A percentile compares a stretch with the other conserved stretches of the same genome.
phyloP scores from a whole-genome alignment of 2,113 vertebrate genomes.

The Hyperopisus bebe region DNA sequence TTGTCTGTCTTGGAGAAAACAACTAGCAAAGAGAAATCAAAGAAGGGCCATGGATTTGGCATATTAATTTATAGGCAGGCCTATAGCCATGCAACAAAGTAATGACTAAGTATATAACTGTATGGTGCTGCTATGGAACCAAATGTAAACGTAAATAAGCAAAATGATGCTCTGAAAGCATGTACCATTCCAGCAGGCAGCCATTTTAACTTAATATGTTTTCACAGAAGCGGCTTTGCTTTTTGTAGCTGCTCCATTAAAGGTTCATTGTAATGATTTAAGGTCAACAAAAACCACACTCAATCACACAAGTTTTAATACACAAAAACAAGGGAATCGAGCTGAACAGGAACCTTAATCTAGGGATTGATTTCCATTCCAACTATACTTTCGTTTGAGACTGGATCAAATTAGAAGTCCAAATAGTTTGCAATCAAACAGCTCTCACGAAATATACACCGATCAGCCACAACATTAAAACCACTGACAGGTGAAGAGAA shows the following conservation, averaged over 20 bases:
- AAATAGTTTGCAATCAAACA: not conserved
- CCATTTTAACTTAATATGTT: not conserved
- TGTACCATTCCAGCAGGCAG: not conserved
- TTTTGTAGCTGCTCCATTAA: not conserved
- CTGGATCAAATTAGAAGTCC: not conserved
- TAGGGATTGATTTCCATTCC: constrained; percentile 15
- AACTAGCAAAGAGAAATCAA: not conserved
- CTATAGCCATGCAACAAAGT: not conserved
- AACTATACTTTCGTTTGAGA: not conserved
- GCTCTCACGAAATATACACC: not conserved
- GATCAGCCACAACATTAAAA: not conserved
- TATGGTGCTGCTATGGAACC: not conserved
- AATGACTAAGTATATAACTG: not conserved
- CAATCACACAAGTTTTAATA: constrained; percentile 1
- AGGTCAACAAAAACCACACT: not conserved
- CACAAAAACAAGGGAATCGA: not conserved
- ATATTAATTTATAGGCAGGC: not conserved
- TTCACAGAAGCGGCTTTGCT: not conserved
- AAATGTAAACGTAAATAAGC: not conserved
- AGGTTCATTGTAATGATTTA: constrained; percentile 13
- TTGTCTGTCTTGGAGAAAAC: not conserved
- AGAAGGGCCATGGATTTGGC: not conserved
- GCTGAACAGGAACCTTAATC: not conserved
- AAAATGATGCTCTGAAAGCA: not conserved
- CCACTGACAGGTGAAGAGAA: not conserved